Evolutionary conservation across 37 sponge, comb jelly and placozoan species (phyloP), one percentile per base, ranked within the genome.

Genomic region (Cliona cf. orientalis): DNA sequence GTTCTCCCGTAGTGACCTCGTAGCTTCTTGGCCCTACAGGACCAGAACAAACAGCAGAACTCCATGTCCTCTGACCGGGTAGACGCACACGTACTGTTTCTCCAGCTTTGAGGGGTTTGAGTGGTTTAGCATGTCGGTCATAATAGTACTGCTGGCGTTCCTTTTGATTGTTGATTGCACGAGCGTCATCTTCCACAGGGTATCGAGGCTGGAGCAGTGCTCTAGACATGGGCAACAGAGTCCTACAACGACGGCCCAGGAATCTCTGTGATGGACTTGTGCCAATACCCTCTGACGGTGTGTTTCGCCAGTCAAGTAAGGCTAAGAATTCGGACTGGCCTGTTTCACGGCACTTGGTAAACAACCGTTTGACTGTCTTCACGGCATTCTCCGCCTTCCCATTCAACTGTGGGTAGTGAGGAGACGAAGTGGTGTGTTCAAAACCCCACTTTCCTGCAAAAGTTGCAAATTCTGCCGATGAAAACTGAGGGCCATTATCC

Each of bases 271-370:
- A 71, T 44, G 89, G 89, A 46, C 79, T 79, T 37, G 84, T 57
- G 35, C 39, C 84, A 11, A 87, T 26, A 1, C 83, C 83, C 36
- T 75, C 84, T 46, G 89, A 41, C 2, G 72, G 89, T 17, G 70
- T 88, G 56, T 88, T 88, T 19, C 89, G 69, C 83, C 83, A 88
- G 38, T 88, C 89, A 39, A 88, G 37, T 21, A 88, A 72, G 26
- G 84, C 89, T 4, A 53, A 19, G 46, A 67, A 88, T 19, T 75
- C 84, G 3, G 84, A 84, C 33, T 68, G 70, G 2, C 60, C 76
- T 40, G 84, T 39, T 12, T 35, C 76, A 5, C 37, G 29, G 69
- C 69, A 64, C 69, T 84, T 84, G 9, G 75, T 55, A 55, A 86
- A 65, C 32, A 86, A 67, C 38, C 65, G 45, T 42, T 86, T 86